Base-by-base conservation (phyloP, 2,888 invertebrate species). In the Agonopterix alstromeriana region DNA sequence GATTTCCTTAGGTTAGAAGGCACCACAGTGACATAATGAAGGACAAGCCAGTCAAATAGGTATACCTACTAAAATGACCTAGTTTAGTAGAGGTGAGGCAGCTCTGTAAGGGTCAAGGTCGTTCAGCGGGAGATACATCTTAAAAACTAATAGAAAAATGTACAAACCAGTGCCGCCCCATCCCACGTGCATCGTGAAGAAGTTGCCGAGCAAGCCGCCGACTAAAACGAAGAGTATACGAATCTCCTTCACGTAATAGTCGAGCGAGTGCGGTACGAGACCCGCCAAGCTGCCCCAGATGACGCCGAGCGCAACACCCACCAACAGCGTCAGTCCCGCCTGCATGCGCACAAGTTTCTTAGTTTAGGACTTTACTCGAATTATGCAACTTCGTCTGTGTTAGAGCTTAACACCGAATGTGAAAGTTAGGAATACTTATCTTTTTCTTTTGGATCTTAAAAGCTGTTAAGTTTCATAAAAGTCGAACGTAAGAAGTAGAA, bases 81-180 rank as follows among this genome's bases (percentile, higher is more conserved):
- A n/a, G n/a, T n/a, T n/a, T n/a, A n/a, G n/a, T n/a, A n/a, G n/a
- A n/a, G n/a, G n/a, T n/a, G n/a, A n/a, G n/a, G n/a, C n/a, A n/a
- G n/a, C n/a, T n/a, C n/a, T n/a, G n/a, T n/a, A n/a, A n/a, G n/a
- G n/a, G n/a, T n/a, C n/a, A n/a, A n/a, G n/a, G n/a, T n/a, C n/a
- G n/a, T n/a, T n/a, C n/a, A n/a, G n/a, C n/a, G n/a, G n/a, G n/a
- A n/a, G n/a, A n/a, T n/a, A n/a, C n/a, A n/a, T n/a, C 27, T 27
- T 27, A 5, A 27, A 27, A 27, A 27, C 27, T 5, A 27, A 38
- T 9, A 38, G 3, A 38, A 38, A 10, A 3, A n/a, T 10, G 4
- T 42, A 63, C 69, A 57, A 43, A 85, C 88, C 84, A 49, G 75
- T 74, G 35, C 88, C 88, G 48, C 77, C 77, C 86, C 86, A 88